Evolutionary conservation across 2,113 vertebrate genomes (phyloP).

Genomic region (Apaloderma vittatum): DNA sequence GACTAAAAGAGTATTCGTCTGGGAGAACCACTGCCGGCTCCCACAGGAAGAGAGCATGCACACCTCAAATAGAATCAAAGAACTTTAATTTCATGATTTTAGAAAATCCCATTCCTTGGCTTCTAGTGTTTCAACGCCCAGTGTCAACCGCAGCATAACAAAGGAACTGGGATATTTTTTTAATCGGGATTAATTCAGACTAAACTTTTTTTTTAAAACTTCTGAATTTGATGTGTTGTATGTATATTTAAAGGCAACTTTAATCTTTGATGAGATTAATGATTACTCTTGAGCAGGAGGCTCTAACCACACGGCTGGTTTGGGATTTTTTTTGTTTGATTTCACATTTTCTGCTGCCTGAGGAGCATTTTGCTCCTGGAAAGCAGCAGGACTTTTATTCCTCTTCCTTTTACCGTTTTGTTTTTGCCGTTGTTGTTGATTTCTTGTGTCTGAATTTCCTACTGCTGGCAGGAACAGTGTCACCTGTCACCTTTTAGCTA

Average conservation of each 20-base stretch:
- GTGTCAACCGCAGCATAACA: not conserved
- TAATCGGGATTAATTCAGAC: not conserved
- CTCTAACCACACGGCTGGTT: not conserved
- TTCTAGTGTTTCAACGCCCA: not conserved
- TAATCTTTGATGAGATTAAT: constrained; percentile 7
- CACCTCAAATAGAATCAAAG: not conserved
- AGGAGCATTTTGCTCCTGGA: not conserved
- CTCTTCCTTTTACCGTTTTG: not conserved
- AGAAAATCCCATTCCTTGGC: not conserved
- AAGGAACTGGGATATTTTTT: not conserved
- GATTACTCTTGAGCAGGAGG: not conserved
- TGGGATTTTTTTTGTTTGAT: not conserved
- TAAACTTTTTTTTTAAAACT: not conserved
- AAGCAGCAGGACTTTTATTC: not conserved
- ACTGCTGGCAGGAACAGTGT: not conserved
- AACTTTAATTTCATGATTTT: not conserved
- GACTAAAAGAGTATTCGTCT: not conserved
- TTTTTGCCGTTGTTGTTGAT: not conserved
- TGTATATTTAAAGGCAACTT: not conserved
- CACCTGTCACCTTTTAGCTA: not conserved
- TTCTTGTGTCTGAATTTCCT: not conserved
- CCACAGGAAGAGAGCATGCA: not conserved
- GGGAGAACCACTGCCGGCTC: not conserved
- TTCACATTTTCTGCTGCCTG: not conserved
- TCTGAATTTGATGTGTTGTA: not conserved